These are phyloP conservation scores for Chymomyza amoena DNA, from an alignment of 2,888 invertebrate genomes.

Conservation along the genomic window DNA sequence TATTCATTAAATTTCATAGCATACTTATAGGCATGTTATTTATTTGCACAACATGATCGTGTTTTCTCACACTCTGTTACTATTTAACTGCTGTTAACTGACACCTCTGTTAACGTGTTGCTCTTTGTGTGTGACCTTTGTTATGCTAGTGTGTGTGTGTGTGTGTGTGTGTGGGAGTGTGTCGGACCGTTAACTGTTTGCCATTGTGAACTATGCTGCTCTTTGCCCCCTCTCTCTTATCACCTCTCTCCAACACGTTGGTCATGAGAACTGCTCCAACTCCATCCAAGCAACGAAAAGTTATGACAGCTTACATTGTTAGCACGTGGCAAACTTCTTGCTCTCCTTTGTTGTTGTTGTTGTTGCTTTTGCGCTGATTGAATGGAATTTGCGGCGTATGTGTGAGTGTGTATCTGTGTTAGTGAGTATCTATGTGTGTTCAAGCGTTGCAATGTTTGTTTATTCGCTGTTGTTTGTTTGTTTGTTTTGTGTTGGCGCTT, in stretches of 20 bases:
- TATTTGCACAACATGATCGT: not conserved
- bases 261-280: not conserved
- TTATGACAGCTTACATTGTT: constrained; percentile 56
- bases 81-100: not conserved
- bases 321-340: constrained; percentile 48
- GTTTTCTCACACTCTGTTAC: not conserved
- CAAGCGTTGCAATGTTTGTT: not conserved
- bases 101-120: not conserved
- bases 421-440: constrained; percentile 23
- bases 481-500: constrained; percentile 41
- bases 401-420: constrained; percentile 5
- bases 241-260: not conserved
- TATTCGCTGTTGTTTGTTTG: not conserved
- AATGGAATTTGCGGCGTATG: constrained; percentile 36
- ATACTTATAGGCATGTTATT: not conserved
- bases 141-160: not conserved
- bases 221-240: not conserved
- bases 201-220: not conserved
- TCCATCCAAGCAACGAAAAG: constrained; percentile 16
- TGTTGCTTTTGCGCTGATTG: constrained; percentile 43
- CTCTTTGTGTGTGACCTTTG: not conserved
- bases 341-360: constrained; percentile 19
- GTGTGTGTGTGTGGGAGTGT: not conserved
- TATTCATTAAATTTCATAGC: not conserved
- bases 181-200: not conserved